Evolutionary conservation across 2,888 invertebrate genomes (phyloP), one percentile per base, ranked within the genome.

Genomic region (Spisula subtruncata): DNA sequence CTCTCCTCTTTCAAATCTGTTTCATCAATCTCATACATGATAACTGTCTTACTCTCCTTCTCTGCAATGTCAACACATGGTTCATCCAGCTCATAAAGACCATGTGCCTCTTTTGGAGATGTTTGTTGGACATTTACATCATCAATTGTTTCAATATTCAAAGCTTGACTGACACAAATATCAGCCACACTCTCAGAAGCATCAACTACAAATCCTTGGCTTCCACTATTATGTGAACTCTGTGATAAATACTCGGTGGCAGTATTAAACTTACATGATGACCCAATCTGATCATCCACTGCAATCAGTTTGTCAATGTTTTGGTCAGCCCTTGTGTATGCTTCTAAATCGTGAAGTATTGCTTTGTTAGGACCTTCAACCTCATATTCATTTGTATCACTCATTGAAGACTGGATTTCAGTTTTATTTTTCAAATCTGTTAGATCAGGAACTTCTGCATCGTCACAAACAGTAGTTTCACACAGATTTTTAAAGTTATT

Each of bases 201-300:
- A 71, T 71, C 35, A 60, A 82, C 25, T 10, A 60, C 51, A 84
- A 92, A 92, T 16, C 92, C 92, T 46, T 89, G 87, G 54, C 92
- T 92, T 32, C 88, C 88, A 66, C 85, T 82, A 25, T 81, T n/a
- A 48, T 89, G 81, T 14, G 87, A 87, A 41, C 86, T 71, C 75
- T 89, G 89, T 48, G 92, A 92, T 41, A 87, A 66, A 56, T 87
- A 87, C 51, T 92, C 89, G 29, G 89, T 81, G 16, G 92, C 92
- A 51, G 92, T 54, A 4, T 90, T 88, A 54, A 90, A 92, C 32
- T 54, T 81, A 46, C 82, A 71, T 75, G 75, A 75, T 35, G 32
- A 32, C 18, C 25, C n/a, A 46, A 48, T n/a, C 20, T n/a, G 16
- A 81, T 48, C 81, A 81, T 81, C 25, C 6, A 25, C 60, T n/a